Conservation (phyloP, 2,113 vertebrate genomes). For the Climacteris rufus region DNA sequence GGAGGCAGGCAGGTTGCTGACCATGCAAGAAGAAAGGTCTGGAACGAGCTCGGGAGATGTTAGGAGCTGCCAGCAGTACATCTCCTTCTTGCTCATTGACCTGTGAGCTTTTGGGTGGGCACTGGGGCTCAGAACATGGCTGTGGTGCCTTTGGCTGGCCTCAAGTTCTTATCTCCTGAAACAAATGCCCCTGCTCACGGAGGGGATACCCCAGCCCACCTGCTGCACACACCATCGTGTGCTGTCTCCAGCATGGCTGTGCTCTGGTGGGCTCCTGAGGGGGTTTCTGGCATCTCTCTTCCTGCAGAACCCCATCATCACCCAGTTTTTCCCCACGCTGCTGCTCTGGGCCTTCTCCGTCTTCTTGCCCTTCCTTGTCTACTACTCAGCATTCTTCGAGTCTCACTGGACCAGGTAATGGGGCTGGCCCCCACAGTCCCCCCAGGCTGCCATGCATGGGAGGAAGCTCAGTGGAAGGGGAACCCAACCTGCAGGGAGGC, state of each 20-base stretch:
- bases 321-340: conserved; percentile 94
- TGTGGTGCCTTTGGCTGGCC: background rate
- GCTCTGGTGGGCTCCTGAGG: background rate
- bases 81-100: background rate
- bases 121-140: background rate
- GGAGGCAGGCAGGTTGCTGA: background rate
- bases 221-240: background rate
- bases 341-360: conserved; percentile 94
- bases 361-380: conserved; percentile 91
- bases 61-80: background rate
- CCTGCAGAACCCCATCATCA: conserved; percentile 88
- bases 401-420: conserved; percentile 94
- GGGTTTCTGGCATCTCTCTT: background rate
- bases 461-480: background rate
- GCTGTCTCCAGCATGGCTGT: background rate
- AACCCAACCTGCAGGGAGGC: background rate
- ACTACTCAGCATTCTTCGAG: conserved; percentile 92
- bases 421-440: background rate
- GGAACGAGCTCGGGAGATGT: background rate
- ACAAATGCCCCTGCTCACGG: background rate
- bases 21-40: background rate
- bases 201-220: background rate
- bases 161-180: background rate
- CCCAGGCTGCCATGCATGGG: background rate
- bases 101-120: background rate